Conservation (phyloP, 2,888 invertebrate genomes). For the Stenodema calcarata region DNA sequence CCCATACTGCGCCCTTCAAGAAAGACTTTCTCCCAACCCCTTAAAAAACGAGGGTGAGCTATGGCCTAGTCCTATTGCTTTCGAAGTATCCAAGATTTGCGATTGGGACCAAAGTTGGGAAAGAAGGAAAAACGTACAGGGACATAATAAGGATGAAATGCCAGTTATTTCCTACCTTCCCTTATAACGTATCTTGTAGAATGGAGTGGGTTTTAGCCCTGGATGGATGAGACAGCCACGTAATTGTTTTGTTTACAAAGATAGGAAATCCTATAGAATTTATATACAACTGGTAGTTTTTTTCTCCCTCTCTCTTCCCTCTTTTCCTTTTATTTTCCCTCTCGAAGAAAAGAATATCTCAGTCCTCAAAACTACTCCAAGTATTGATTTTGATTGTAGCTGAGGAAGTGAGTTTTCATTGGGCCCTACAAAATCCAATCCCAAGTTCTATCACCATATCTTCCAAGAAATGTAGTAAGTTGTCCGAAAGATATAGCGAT, state of each 20-base stretch:
- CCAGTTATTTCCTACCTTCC: slow-evolving; percentile 24
- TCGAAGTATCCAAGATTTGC: slow-evolving; percentile 45
- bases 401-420: neutral
- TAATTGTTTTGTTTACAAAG: slow-evolving; percentile 46
- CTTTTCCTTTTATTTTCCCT: neutral
- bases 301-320: neutral
- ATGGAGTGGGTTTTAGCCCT: slow-evolving; percentile 11
- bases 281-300: slow-evolving; percentile 5
- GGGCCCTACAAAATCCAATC: neutral
- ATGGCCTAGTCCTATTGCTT: slow-evolving; percentile 36
- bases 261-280: slow-evolving; percentile 36
- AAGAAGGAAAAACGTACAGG: slow-evolving; percentile 34
- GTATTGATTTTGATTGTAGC: neutral
- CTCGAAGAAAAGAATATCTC: slow-evolving; percentile 1
- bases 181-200: slow-evolving; percentile 23
- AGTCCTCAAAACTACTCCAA: neutral
- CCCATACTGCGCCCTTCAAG: neutral
- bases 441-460: neutral
- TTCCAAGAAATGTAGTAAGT: no score
- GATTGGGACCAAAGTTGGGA: slow-evolving; percentile 30
- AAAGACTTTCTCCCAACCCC: neutral
- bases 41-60: slow-evolving; percentile 11
- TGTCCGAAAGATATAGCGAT: no score
- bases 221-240: slow-evolving; percentile 43
- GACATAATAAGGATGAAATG: slow-evolving; percentile 43